These are phyloP conservation scores for Eclectus roratus DNA, from an alignment of 2,113 vertebrate genomes.

Conservation along the genomic window DNA sequence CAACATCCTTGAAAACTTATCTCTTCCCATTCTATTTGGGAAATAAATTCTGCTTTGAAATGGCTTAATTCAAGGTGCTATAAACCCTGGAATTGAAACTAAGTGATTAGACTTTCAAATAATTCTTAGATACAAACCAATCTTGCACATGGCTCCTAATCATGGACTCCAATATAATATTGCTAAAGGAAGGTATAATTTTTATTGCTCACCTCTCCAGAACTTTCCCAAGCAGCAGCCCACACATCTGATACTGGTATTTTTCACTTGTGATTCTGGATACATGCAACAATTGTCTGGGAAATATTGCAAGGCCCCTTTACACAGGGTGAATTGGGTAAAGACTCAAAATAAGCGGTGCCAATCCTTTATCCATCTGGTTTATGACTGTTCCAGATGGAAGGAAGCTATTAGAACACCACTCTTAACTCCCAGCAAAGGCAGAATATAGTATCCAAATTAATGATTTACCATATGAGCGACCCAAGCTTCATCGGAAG, in stretches of 20 bases:
- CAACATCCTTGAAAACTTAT: neutral
- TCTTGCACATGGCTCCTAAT: neutral
- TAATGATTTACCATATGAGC: conserved; percentile 58
- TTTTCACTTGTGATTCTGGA: conserved; percentile 22
- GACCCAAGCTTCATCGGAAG: conserved; percentile 38
- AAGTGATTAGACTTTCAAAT: neutral
- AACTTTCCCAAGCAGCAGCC: neutral
- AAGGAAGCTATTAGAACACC: conserved; percentile 58
- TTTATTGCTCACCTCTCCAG: neutral
- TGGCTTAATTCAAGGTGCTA: neutral
- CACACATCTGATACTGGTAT: neutral
- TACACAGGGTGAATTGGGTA: conserved; percentile 40
- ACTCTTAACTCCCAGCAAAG: conserved; percentile 52
- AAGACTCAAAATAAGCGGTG: conserved; percentile 47
- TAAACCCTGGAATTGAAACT: neutral
- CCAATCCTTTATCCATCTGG: conserved; percentile 65
- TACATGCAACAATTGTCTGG: conserved; percentile 52
- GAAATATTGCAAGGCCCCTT: conserved; percentile 30
- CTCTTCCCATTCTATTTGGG: neutral
- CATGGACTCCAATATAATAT: neutral
- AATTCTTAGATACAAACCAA: neutral
- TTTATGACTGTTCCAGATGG: conserved; percentile 66
- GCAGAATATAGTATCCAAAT: conserved; percentile 34
- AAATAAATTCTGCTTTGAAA: neutral
- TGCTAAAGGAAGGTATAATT: neutral